phyloP scores from a whole-genome alignment of 2,797 vertebrate genomes.

The Choloepus didactylus region DNA sequence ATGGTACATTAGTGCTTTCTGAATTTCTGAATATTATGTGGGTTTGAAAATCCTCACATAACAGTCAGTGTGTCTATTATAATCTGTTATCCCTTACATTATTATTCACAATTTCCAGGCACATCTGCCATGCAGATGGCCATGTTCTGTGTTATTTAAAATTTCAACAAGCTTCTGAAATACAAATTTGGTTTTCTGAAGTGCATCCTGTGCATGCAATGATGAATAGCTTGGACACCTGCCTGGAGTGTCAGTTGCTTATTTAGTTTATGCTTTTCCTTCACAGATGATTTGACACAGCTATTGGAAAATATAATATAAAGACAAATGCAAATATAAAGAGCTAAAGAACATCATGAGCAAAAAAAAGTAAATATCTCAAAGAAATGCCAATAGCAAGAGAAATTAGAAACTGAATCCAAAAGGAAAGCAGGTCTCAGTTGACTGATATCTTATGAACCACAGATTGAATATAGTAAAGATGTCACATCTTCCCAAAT shows the following conservation, averaged over 20 bases:
- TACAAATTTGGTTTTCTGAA: slow-evolving; percentile 35
- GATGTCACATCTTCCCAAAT: not conserved
- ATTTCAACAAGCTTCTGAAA: slow-evolving; percentile 10
- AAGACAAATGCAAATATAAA: not conserved
- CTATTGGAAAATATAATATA: not conserved
- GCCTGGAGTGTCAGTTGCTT: not conserved
- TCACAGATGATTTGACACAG: not conserved
- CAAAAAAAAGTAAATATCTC: not conserved
- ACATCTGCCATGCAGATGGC: not conserved
- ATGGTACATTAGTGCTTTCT: not conserved
- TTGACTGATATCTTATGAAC: not conserved
- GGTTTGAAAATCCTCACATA: not conserved
- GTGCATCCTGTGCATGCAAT: not conserved
- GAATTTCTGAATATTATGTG: not conserved
- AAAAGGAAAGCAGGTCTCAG: not conserved
- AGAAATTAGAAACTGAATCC: not conserved
- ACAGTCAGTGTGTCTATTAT: not conserved
- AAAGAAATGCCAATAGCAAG: not conserved
- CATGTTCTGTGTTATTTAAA: not conserved
- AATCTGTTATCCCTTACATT: not conserved
- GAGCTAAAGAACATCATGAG: slow-evolving; percentile 19
- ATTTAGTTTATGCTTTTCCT: not conserved
- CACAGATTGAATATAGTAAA: not conserved
- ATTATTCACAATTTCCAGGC: slow-evolving; percentile 38
- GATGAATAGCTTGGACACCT: not conserved